Base-by-base conservation (phyloP, 2,797 vertebrate species). In the Petrocephalus schoutedeni region DNA sequence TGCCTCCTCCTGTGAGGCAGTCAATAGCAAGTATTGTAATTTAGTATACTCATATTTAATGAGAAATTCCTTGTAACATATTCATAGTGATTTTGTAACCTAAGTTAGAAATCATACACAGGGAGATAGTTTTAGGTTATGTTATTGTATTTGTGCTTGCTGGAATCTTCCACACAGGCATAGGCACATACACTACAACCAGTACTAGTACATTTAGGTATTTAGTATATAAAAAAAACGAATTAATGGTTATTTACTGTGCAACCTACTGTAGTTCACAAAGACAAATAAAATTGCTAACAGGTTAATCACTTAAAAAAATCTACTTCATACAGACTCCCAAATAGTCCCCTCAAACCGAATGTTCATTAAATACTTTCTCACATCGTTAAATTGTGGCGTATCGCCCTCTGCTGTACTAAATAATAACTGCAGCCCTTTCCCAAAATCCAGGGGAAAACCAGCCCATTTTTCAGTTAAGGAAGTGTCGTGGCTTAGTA, bases 251-350 rank as follows among this genome's bases (percentile, higher is more conserved):
- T 88, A 91, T 91, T 91, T 90, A 89, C 89, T 89, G 71, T 64
- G 56, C 86, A 91, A 83, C 90, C 87, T 93, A 93, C 90, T 23
- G n/a, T 64, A 86, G 58, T 92, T 93, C 91, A 93, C 90, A 93
- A 90, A 90, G 92, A 92, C 92, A 91, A 94, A 92, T 92, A 91
- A 92, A 92, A 89, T 88, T 86, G 89, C 88, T 87, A 82, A 92
- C 90, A 91, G 86, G 64, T 89, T 89, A 53, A 86, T 91, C 89
- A 89, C 19, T 90, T 85, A 90, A 8, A 57, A 56, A 86, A 86
- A 87, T 89, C 87, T 19, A 93, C 86, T 56, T 51, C 82, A 89
- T 85, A 88, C 21, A 89, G 51, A 88, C 80, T 89, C 41, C 58
- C 87, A 87, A 64, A 85, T 21, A 64, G 64, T 77, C 82, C 86